Percentiles rank a stretch among this genome's conserved stretches.
Conservation (phyloP, 1,140 invertebrate species). For the Chlorops oryzae region DNA sequence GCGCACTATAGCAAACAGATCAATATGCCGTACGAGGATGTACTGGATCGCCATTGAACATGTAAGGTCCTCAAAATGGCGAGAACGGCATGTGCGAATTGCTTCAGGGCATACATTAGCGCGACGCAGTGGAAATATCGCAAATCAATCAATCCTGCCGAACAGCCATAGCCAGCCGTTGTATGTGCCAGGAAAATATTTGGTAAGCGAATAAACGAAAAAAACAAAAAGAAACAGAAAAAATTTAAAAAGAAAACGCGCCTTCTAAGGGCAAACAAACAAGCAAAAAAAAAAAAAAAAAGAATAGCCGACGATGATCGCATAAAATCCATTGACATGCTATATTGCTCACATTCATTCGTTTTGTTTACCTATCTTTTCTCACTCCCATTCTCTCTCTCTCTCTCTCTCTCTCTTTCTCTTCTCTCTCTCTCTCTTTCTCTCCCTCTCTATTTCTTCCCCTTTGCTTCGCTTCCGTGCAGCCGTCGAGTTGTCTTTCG, state of each 20-base stretch:
- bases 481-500: conserved; percentile 85
- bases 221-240: too few relatives aligned
- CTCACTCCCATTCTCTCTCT: background rate
- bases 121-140: conserved; percentile 27
- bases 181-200: conserved; percentile 83
- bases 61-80: conserved; percentile 61
- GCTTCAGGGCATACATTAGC: conserved; percentile 47
- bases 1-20: conserved; percentile 84
- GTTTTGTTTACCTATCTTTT: background rate
- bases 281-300: too few relatives aligned
- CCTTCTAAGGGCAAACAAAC: too few relatives aligned
- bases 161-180: conserved; percentile 60
- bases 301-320: too few relatives aligned
- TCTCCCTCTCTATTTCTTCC: background rate
- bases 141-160: conserved; percentile 46
- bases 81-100: conserved; percentile 58
- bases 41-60: conserved; percentile 59
- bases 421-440: background rate
- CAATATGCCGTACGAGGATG: conserved; percentile 82
- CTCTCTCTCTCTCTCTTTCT: background rate
- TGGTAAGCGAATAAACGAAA: too few relatives aligned
- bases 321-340: too few relatives aligned
- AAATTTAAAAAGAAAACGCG: too few relatives aligned
- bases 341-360: too few relatives aligned
- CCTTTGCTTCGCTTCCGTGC: conserved; percentile 14